Conservation (phyloP, 1,140 invertebrate species). For the Pseudomyrmex gracilis region DNA sequence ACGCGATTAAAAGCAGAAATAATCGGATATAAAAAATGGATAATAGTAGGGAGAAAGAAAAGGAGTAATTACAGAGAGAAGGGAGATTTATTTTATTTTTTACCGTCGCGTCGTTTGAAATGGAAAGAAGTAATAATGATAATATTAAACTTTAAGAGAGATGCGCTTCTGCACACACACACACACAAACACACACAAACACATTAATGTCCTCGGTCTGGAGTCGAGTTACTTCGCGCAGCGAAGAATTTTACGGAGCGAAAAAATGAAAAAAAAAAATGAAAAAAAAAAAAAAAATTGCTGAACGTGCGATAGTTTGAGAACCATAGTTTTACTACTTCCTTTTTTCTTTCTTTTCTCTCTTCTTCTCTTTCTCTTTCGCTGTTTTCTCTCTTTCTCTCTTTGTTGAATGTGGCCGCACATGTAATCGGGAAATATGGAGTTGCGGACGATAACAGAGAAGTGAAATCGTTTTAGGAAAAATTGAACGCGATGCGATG, state of each 20-base stretch:
- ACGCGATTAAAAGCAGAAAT: too few relatives aligned
- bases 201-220: too few relatives aligned
- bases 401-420: slow-evolving; percentile 12
- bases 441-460: slow-evolving; percentile 32
- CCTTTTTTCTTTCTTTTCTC: not conserved
- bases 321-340: not conserved
- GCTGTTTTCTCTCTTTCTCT: slow-evolving; percentile 18
- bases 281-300: slow-evolving; percentile 1
- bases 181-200: too few relatives aligned
- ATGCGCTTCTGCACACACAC: too few relatives aligned
- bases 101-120: too few relatives aligned
- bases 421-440: slow-evolving; percentile 36
- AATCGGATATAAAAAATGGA: too few relatives aligned
- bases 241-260: not conserved
- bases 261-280: slow-evolving; percentile 1
- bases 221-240: too few relatives aligned
- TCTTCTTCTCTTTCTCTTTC: slow-evolving; percentile 2
- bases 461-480: slow-evolving; percentile 35
- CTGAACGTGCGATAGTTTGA: slow-evolving; percentile 17
- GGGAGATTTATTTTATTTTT: too few relatives aligned
- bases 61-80: too few relatives aligned
- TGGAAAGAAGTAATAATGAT: too few relatives aligned
- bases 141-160: too few relatives aligned
- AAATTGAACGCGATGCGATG: slow-evolving; percentile 31
- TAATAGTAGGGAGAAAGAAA: too few relatives aligned